Evolutionary conservation across 2,113 vertebrate genomes (phyloP), one percentile per base, ranked within the genome.

Genomic region (Saimiri boliviensis): DNA sequence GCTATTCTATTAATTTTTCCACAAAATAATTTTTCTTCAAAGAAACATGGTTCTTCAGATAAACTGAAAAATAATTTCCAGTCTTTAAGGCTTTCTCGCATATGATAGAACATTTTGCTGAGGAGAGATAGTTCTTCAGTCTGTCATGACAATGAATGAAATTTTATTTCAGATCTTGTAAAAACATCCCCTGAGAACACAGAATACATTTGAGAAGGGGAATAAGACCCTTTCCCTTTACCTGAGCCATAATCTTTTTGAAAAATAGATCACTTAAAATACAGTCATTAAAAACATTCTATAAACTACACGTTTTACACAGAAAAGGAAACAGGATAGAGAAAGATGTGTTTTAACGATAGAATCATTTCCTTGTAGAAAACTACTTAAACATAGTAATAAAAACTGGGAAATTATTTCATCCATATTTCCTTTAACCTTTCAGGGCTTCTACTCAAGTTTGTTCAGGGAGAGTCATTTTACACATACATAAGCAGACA

Each of bases 401-500:
- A 96, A 93, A 95, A 96, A 54, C 52, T 45, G 35, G 23, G 40
- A 96, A 96, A 96, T 92, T 95, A 97, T 94, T 83, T 85, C 92
- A 89, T 71, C 56, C 86, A 94, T 93, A 93, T 97, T 96, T 96
- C 35, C 79, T 93, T 90, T 97, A 94, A 96, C 95, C 94, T 97
- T 97, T 97, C 37, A 74, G 90, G 96, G 56, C 84, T 95, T 84
- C 77, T 66, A 17, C 70, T 97, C 54, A 60, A 91, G 42, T 95
- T 95, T 95, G 88, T 86, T 95, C 92, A 70, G 32, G 83, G 77
- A 66, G 80, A 96, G 66, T 92, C 87, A 95, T 97, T 96, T 97
- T 91, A 86, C 76, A 88, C 95, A 97, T 83, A 96, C 60, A 93
- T 93, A 96, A 97, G 95, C 94, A 98, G 96, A 98, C n/a, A 79